Evolutionary conservation across 2,797 vertebrate genomes (phyloP), one percentile per base, ranked within the genome.

Genomic region (Myotis daubentonii): DNA sequence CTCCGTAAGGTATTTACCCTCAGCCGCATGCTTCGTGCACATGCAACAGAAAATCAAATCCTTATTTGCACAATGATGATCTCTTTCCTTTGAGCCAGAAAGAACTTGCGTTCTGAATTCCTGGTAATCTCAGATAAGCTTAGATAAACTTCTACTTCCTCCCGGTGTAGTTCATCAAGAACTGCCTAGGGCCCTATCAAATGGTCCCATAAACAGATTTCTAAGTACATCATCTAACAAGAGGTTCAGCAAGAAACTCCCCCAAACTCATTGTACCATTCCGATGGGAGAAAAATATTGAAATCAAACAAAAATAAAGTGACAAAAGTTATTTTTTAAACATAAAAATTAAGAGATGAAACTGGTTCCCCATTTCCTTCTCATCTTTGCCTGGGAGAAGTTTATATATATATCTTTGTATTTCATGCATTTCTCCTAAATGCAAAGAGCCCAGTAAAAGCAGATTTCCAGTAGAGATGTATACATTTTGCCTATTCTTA

Each of bases 141-240:
- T 92, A 62, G 70, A 47, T 70, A 86, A 94, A 28, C 44, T 91
- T 96, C 90, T 66, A 30, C 41, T 88, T 91, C 47, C 20, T 89
- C 33, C 57, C 8, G 3, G n/a, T 68, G 23, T 36, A 65, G 79
- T 93, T 87, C 68, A 78, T 85, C 44, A 85, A 66, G 68, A 83
- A 36, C 12, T 79, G 49, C 33, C 49, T 51, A 13, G 62, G 57
- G 65, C 33, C 47, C 28, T 53, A 66, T 76, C 76, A 87, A 44
- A 75, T 33, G 51, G 17, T 23, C 13, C 25, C 47, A 44, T 66
- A 80, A 79, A 68, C 33, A 71, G 85, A 96, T 81, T 84, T 89
- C 23, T 88, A 88, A 80, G 55, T 7, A 70, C 5, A 47, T 79
- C 47, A 80, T 84, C 53, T 36, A 79, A 22, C 20, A 51, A 87